A percentile compares a stretch with the other conserved stretches of the same genome.
Conservation (phyloP, 2,797 vertebrate species). For the Acridotheres tristis region DNA sequence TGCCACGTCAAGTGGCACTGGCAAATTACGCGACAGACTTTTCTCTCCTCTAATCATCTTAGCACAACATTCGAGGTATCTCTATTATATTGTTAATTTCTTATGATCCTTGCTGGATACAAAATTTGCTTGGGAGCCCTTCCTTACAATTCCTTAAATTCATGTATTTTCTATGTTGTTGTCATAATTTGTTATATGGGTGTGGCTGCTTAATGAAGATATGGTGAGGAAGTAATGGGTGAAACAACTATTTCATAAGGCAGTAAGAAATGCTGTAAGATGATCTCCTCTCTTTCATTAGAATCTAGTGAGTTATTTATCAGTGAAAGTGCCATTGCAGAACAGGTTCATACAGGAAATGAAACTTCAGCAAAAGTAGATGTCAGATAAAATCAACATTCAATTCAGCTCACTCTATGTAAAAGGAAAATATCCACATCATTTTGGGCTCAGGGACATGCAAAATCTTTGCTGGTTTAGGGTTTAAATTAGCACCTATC, state of each 20-base stretch:
- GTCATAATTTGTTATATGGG: background rate
- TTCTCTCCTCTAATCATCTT: background rate
- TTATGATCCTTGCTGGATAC: background rate
- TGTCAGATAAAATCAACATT: constrained; percentile 18
- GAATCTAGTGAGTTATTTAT: constrained; percentile 3
- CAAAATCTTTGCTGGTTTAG: background rate
- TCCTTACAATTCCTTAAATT: background rate
- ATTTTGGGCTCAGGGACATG: background rate
- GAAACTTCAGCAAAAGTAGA: constrained; percentile 18
- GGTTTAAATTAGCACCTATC: background rate
- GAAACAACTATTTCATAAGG: background rate
- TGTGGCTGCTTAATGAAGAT: constrained; percentile 19
- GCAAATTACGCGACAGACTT: background rate
- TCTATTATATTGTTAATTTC: background rate
- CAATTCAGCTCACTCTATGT: background rate
- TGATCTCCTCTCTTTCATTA: constrained; percentile 4
- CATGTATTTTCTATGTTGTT: background rate
- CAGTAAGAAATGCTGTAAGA: background rate
- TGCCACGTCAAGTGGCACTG: rapidly evolving
- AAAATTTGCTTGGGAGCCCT: background rate
- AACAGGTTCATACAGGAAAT: constrained; percentile 54
- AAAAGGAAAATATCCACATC: background rate
- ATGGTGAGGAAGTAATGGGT: background rate
- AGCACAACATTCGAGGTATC: background rate
- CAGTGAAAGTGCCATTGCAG: background rate